A percentile compares a stretch with the other conserved stretches of the same genome.
phyloP scores from a whole-genome alignment of 2,113 vertebrate genomes.

The Hippocampus zosterae region DNA sequence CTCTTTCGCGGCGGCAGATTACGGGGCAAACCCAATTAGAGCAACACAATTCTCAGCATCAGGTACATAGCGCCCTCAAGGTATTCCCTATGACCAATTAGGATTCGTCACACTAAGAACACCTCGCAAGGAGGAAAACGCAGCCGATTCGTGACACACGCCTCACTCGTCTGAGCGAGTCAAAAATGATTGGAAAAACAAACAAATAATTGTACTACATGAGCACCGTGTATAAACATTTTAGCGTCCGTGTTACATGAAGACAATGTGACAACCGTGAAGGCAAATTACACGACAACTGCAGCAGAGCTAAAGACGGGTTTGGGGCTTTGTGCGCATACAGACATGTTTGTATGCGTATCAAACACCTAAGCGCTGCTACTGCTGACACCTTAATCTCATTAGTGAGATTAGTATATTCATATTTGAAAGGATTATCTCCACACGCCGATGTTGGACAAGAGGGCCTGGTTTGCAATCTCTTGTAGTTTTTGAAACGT shows the following conservation, averaged over 20 bases:
- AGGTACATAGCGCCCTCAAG: conserved; percentile 67
- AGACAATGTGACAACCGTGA: conserved; percentile 46
- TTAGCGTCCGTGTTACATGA: conserved; percentile 35
- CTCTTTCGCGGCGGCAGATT: conserved; percentile 62
- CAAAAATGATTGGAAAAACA: conserved; percentile 55
- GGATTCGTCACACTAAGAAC: conserved; percentile 70
- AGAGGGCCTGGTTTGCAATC: not conserved
- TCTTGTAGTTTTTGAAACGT: not conserved
- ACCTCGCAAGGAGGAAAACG: conserved; percentile 48
- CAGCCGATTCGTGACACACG: conserved; percentile 47
- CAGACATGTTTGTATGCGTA: not conserved
- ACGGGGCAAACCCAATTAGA: conserved; percentile 70
- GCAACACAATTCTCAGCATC: conserved; percentile 63
- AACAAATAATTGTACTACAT: conserved; percentile 51
- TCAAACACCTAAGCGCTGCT: conserved; percentile 5
- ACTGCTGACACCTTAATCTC: conserved; percentile 18
- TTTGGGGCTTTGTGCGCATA: not conserved
- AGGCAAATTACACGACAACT: conserved; percentile 20
- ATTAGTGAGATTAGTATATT: not conserved
- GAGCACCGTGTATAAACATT: conserved; percentile 44
- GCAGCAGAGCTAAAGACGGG: not conserved
- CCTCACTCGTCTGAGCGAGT: conserved; percentile 60
- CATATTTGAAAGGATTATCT: conserved; percentile 11
- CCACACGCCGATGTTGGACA: conserved; percentile 6
- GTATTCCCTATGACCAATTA: conserved; percentile 68